Conservation (phyloP, 2,888 invertebrate genomes). For the Salpingus planirostris region DNA sequence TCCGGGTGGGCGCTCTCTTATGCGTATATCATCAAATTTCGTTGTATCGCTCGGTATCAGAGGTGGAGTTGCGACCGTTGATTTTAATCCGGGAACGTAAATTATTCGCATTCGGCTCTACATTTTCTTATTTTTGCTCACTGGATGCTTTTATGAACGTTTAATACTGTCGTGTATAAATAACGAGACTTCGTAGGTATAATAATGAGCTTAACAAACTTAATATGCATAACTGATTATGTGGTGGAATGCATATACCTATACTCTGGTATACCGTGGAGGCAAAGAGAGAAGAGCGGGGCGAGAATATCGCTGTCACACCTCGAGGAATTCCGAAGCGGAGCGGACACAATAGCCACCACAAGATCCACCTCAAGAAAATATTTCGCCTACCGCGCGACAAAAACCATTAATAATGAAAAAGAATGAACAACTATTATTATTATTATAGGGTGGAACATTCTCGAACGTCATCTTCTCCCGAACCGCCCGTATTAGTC, state of each 20-base stretch:
- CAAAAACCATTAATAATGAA: slow-evolving; percentile 15
- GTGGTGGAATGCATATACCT: slow-evolving; percentile 34
- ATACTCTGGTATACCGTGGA: too few relatives aligned
- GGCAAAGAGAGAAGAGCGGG: too few relatives aligned
- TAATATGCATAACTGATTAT: slow-evolving; percentile 43
- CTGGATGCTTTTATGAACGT: slow-evolving; percentile 1
- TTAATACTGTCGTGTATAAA: slow-evolving; percentile 28
- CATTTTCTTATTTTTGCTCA: too few relatives aligned
- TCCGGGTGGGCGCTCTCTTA: too few relatives aligned
- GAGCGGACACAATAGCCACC: slow-evolving; percentile 18
- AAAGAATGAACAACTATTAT: slow-evolving; percentile 3
- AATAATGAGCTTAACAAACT: slow-evolving; percentile 43
- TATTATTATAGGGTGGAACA: too few relatives aligned
- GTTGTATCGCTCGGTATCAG: too few relatives aligned
- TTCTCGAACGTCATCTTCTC: too few relatives aligned
- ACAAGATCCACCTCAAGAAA: slow-evolving; percentile 8
- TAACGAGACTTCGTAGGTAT: slow-evolving; percentile 39
- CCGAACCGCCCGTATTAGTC: too few relatives aligned
- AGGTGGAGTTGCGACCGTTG: too few relatives aligned
- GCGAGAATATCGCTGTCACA: slow-evolving; percentile 16
- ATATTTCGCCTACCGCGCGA: slow-evolving; percentile 18
- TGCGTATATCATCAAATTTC: too few relatives aligned
- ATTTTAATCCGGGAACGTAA: too few relatives aligned
- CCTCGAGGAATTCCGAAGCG: slow-evolving; percentile 22
- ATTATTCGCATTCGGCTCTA: too few relatives aligned